Base-by-base conservation (phyloP, 1,140 invertebrate species). In the Sycobia sp. region DNA sequence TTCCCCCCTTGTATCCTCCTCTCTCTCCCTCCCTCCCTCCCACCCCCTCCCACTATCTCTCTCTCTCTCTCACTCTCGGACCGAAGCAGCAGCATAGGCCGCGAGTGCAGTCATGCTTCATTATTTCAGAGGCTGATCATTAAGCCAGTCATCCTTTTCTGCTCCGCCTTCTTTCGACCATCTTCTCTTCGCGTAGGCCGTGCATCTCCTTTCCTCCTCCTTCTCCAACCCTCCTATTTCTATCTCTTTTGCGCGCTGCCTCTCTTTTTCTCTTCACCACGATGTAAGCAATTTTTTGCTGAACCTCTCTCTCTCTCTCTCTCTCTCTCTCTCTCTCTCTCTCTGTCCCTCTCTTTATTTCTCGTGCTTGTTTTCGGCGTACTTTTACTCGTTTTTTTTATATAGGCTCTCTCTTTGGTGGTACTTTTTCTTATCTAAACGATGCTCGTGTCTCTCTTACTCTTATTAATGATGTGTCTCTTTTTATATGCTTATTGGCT, bases 71-170 rank as follows among this genome's bases (percentile, higher is more conserved):
- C 27, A 16, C 5, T 9, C 18, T 3, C 9, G 14, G 16, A 29
- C 16, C 27, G 29, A n/a, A 29, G 1, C n/a, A n/a, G n/a, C n/a
- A n/a, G n/a, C n/a, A n/a, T n/a, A n/a, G n/a, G 32, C 23, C 29
- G 46, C 25, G 58, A 67, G 72, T 68, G 69, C 71, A 59, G 67
- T 78, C 73, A 73, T 77, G 76, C 76, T 77, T 78, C 76, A 78
- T 77, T 78, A 78, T 78, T 77, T 76, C 71, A 70, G 69, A 62
- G 65, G 63, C 58, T 56, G 71, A 76, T 78, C 76, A 78, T 78
- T 74, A 75, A 75, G 71, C 73, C 47, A 73, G 71, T 72, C 72
- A 73, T 72, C 70, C 73, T 66, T 65, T 71, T 69, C 72, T 69
- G 60, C 64, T 67, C 54, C 61, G 47, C 73, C 70, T 71, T 69